Percentiles rank a stretch among this genome's conserved stretches.
Evolutionary conservation across 2,888 invertebrate genomes (phyloP).

Genomic region (Ecliptopera silaceata): DNA sequence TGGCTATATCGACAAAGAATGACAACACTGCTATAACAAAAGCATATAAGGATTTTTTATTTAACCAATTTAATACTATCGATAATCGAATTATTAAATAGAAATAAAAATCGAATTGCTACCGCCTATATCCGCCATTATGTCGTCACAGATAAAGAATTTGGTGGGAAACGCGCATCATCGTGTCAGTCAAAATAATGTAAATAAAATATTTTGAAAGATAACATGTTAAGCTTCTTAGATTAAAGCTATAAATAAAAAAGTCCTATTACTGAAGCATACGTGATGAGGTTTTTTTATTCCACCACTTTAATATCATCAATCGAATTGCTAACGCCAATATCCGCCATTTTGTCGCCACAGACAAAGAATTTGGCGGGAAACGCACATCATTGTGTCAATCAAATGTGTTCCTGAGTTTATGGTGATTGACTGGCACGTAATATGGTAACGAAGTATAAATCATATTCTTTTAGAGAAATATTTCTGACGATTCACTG

Average conservation of each 20-base stretch:
- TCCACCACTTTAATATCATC: slow-evolving; percentile 5
- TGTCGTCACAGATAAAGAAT: slow-evolving; percentile 24
- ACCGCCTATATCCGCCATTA: slow-evolving; percentile 9
- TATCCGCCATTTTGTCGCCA: slow-evolving; percentile 15
- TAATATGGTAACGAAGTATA: slow-evolving; percentile 18
- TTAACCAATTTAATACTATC: slow-evolving; percentile 5
- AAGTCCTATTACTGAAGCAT: too few species aligned
- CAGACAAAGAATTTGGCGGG: slow-evolving; percentile 21
- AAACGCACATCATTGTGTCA: slow-evolving; percentile 19
- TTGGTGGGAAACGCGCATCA: slow-evolving; percentile 11
- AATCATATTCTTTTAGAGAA: slow-evolving; percentile 3
- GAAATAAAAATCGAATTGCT: slow-evolving; percentile 12
- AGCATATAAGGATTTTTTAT: not conserved
- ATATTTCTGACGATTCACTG: not conserved
- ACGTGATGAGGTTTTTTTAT: not conserved
- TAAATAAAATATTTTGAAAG: too few species aligned
- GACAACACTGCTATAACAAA: too few species aligned
- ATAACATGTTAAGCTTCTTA: too few species aligned
- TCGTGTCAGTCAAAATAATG: slow-evolving; percentile 28
- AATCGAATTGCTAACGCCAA: slow-evolving; percentile 10
- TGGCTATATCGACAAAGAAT: too few species aligned
- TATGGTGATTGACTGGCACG: slow-evolving; percentile 23
- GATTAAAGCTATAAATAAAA: too few species aligned
- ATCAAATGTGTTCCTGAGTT: slow-evolving; percentile 21
- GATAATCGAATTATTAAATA: too few species aligned